Percentiles rank a stretch among this genome's conserved stretches.
phyloP scores from a whole-genome alignment of 2,888 invertebrate species.

The Lepidochrysops patricia region DNA sequence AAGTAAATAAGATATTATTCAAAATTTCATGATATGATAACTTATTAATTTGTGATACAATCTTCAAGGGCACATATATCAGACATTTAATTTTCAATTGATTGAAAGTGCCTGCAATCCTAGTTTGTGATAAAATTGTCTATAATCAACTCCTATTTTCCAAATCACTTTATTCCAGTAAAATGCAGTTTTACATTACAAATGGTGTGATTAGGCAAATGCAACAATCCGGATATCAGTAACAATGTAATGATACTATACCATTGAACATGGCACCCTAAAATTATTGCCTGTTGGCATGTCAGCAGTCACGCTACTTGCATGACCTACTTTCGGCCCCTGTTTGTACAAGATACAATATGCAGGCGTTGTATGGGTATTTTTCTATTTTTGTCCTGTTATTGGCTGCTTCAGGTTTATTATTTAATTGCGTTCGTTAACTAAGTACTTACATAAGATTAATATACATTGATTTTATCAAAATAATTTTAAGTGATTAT shows the following conservation, averaged over 20 bases:
- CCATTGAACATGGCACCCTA: background rate
- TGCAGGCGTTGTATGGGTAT: background rate
- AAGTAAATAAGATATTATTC: background rate
- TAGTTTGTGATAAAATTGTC: no score
- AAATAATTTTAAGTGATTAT: no score
- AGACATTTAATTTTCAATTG: no score
- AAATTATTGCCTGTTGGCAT: background rate
- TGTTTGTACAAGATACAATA: background rate
- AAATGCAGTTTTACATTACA: background rate
- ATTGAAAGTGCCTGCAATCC: no score
- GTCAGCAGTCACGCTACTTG: background rate
- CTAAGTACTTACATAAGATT: no score
- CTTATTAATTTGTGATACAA: no score
- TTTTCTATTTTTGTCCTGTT: background rate
- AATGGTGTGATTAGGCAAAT: no score
- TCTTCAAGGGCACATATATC: no score
- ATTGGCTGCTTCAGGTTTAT: no score
- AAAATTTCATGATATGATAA: no score
- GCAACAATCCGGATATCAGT: background rate
- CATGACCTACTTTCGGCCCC: constrained; percentile 3
- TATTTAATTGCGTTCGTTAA: no score
- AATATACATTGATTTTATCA: no score
- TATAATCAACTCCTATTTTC: background rate
- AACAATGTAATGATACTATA: constrained; percentile 1
- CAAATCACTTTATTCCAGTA: background rate